Conservation (phyloP, 1,140 invertebrate genomes). For the Drosophila nigromelanica region DNA sequence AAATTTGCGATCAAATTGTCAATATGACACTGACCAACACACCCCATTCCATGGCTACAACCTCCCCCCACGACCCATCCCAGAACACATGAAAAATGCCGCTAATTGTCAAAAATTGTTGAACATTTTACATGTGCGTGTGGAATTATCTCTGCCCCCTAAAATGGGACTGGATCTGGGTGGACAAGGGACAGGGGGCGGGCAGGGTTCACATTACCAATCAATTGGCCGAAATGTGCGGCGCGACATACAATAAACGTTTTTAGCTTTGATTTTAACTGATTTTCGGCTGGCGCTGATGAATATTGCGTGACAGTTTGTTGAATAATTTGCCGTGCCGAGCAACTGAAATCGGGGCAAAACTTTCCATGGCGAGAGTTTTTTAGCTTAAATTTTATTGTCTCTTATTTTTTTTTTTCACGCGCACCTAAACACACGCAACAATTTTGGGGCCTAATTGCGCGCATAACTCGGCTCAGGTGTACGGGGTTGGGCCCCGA, state of each 20-base stretch:
- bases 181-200: not conserved
- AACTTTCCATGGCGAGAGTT: constrained; percentile 45
- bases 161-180: not conserved
- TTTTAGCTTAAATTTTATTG: constrained; percentile 4
- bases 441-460: constrained; percentile 74
- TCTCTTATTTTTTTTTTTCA: constrained; percentile 40
- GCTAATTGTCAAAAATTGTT: constrained; percentile 83
- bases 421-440: constrained; percentile 79
- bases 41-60: not conserved
- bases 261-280: constrained; percentile 67
- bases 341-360: constrained; percentile 9
- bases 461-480: constrained; percentile 56
- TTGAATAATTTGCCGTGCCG: constrained; percentile 65
- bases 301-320: constrained; percentile 81
- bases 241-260: constrained; percentile 43
- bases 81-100: constrained; percentile 76
- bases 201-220: constrained; percentile 31
- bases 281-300: constrained; percentile 29
- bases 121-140: constrained; percentile 61
- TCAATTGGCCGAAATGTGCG: constrained; percentile 67
- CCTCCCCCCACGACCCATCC: not conserved
- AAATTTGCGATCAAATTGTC: constrained; percentile 82
- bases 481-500: not conserved
- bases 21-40: constrained; percentile 59
- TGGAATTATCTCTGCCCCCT: constrained; percentile 33